These are phyloP conservation scores for Podarcis lilfordi DNA, from an alignment of 2,797 vertebrate genomes.

Conservation along the genomic window DNA sequence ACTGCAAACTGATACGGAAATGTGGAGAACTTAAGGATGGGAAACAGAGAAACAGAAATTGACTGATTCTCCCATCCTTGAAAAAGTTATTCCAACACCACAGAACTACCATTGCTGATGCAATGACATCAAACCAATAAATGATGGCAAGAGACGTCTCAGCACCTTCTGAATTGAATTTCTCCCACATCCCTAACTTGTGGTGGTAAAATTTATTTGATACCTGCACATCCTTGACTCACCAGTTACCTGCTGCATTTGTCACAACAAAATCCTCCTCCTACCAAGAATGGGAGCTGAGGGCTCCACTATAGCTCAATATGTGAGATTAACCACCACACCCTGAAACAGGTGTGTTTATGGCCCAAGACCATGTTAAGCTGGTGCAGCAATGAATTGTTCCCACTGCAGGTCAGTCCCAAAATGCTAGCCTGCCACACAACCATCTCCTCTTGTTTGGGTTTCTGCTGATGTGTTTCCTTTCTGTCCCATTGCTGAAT, in stretches of 20 bases:
- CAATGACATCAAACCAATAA: background rate
- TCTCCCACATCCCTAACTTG: too few relatives aligned
- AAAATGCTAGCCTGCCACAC: background rate
- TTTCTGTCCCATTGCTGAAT: accelerated
- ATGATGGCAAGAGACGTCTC: background rate
- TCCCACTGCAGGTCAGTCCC: background rate
- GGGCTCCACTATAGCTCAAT: accelerated
- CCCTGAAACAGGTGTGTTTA: background rate
- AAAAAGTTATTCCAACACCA: background rate
- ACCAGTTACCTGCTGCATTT: accelerated
- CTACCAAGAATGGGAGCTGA: background rate
- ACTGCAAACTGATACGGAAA: too few relatives aligned
- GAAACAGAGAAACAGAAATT: too few relatives aligned
- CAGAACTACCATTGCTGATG: background rate
- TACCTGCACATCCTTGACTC: background rate
- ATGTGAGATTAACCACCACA: background rate
- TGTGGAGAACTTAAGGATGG: too few relatives aligned
- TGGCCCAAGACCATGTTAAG: constrained; percentile 1
- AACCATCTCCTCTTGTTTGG: background rate
- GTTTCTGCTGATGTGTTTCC: background rate
- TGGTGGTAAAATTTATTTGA: background rate
- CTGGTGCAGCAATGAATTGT: constrained; percentile 8
- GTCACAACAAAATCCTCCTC: background rate
- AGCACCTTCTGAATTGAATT: background rate
- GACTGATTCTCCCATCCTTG: too few relatives aligned